Conservation (phyloP, 2,797 vertebrate species). For the Intellagama lesueurii region DNA sequence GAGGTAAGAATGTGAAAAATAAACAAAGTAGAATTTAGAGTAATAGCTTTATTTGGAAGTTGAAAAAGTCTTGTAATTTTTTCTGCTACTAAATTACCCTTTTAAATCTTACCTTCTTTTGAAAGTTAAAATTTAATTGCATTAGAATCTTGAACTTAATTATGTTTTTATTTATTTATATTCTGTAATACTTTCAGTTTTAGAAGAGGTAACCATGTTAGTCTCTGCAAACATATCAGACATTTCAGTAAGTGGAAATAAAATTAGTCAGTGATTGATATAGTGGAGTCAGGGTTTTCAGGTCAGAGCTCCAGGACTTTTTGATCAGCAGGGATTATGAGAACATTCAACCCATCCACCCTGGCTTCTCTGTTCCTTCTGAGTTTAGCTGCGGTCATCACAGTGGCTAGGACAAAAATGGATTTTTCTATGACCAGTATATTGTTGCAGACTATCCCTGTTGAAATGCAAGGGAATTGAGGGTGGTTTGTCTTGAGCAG, state of each 20-base stretch:
- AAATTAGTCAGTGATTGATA: background rate
- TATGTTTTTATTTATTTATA: background rate
- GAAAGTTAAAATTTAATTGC: background rate
- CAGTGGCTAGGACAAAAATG: too few species aligned
- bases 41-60: background rate
- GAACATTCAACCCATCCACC: too few species aligned
- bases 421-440: too few species aligned
- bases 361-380: too few species aligned
- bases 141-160: background rate
- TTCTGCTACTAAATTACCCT: too few species aligned
- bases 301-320: too few species aligned
- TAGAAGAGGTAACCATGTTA: background rate
- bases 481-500: too few species aligned
- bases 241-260: too few species aligned
- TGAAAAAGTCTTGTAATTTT: background rate
- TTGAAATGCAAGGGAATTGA: too few species aligned
- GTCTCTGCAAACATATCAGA: background rate
- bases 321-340: too few species aligned
- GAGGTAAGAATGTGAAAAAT: slow-evolving; percentile 84
- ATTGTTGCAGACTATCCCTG: too few species aligned
- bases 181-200: background rate
- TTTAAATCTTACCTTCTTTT: background rate
- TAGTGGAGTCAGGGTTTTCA: background rate
- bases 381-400: too few species aligned
- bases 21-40: background rate